phyloP scores from a whole-genome alignment of 2,113 vertebrate genomes.

The Daubentonia madagascariensis region DNA sequence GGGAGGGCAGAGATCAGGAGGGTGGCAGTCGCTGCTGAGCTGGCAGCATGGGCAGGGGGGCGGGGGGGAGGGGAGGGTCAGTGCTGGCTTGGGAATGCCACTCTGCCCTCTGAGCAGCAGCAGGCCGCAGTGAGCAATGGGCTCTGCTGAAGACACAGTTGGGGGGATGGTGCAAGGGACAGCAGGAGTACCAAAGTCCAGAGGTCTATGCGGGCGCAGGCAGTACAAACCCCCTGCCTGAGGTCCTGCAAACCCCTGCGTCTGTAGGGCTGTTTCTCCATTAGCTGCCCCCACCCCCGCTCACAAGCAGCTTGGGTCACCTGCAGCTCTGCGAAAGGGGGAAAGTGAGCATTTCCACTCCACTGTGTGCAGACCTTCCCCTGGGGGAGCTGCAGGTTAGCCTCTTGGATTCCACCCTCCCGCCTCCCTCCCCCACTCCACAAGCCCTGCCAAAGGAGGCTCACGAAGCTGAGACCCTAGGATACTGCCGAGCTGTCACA shows the following conservation, averaged over 20 bases:
- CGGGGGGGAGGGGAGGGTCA: neutral
- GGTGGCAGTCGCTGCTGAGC: conserved; percentile 20
- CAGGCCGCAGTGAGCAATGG: neutral
- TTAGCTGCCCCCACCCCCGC: neutral
- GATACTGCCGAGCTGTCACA: conserved; percentile 75
- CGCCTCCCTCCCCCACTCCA: neutral
- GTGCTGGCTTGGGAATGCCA: neutral
- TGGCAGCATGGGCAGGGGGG: neutral
- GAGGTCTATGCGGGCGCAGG: conserved; percentile 52
- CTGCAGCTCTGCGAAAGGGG: conserved; percentile 55
- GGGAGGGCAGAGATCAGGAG: neutral
- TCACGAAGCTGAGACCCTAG: conserved; percentile 55
- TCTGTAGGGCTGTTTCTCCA: conserved; percentile 37
- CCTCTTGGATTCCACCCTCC: conserved; percentile 68
- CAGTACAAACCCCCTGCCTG: conserved; percentile 29
- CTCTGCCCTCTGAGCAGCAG: neutral
- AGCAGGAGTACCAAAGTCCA: conserved; percentile 60
- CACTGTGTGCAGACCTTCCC: conserved; percentile 58
- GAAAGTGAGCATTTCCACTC: conserved; percentile 69
- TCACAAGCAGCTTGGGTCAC: conserved; percentile 57
- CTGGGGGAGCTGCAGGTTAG: conserved; percentile 65
- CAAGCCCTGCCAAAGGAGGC: conserved; percentile 64
- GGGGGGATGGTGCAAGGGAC: neutral
- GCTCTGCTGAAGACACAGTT: neutral
- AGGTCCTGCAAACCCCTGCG: neutral